These are phyloP conservation scores for Thyatira batis DNA, from an alignment of 2,888 invertebrate species.

Conservation along the genomic window DNA sequence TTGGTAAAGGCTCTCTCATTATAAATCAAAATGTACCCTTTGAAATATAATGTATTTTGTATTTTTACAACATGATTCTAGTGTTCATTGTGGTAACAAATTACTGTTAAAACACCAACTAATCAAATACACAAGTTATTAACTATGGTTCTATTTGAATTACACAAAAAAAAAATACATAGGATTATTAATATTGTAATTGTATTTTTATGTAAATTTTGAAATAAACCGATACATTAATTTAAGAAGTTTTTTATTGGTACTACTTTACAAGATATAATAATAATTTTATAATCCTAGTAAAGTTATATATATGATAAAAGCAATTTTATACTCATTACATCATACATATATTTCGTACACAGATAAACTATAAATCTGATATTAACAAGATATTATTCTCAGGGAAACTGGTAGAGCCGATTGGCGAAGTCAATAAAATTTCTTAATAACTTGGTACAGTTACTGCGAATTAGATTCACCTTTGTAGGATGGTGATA, in stretches of 20 bases:
- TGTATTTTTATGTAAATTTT: constrained; percentile 55
- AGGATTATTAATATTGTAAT: constrained; percentile 28
- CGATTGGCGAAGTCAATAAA: no score
- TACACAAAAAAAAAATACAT: constrained; percentile 22
- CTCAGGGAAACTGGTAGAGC: no score
- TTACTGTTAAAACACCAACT: background rate
- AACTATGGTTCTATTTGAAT: constrained; percentile 31
- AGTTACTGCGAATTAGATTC: no score
- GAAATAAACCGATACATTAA: constrained; percentile 42
- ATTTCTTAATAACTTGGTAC: no score
- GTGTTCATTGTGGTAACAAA: background rate
- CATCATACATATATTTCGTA: no score
- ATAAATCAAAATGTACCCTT: background rate
- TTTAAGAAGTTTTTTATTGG: background rate
- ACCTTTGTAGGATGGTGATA: no score
- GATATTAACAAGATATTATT: no score
- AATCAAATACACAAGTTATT: constrained; percentile 1
- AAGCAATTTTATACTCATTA: no score
- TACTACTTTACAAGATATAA: background rate
- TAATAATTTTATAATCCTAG: no score
- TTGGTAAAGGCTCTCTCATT: background rate
- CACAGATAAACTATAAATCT: no score
- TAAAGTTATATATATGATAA: no score
- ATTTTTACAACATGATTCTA: background rate
- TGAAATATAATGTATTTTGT: background rate